Base-by-base conservation (phyloP, 1,140 invertebrate genomes). In the Hycleus phaleratus region DNA sequence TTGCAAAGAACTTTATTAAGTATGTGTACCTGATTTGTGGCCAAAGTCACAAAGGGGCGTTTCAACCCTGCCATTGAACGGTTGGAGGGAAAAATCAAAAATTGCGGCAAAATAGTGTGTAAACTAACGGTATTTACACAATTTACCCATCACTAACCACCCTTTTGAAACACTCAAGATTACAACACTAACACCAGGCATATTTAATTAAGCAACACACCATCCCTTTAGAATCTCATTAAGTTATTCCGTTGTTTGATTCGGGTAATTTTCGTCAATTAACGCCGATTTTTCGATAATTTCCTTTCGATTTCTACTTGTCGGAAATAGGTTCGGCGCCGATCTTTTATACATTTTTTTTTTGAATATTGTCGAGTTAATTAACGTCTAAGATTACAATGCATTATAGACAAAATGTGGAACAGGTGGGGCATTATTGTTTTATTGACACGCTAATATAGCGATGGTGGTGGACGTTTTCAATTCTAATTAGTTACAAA, bases 1-100 rank as follows among this genome's bases (percentile, higher is more conserved):
- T 56, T 56, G 54, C 54, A 32, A 44, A 49, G 54, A 56, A 56
- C 54, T 56, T 56, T 56, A 56, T 56, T 56, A 56, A 56, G 54
- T 48, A 44, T 56, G 26, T 49, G 47, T 56, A 56, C 54, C 54
- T 56, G 54, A 56, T 56, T 56, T 56, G 54, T 56, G 46, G 45
- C 24, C 38, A 11, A 32, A 32, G 32, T 32, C 32, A 32, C 32
- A 32, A 32, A 32, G 54, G 38, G 44, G 54, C 32, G 50, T 42
- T 4, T 40, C 50, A 26, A 43, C 26, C 24, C 39, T 0, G 12
- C 50, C 18, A 1, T 18, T 18, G 18, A 18, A 1, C 18, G 18
- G 18, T 18, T 18, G 18, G 18, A 1, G 12, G 18, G 18, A 18
- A 18, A 18, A 18, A 18, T 18, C 18, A 18, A 18, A 18, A 18